Evolutionary conservation across 2,888 invertebrate species (phyloP), one percentile per base, ranked within the genome.

Genomic region (Psylliodes chrysocephalus): DNA sequence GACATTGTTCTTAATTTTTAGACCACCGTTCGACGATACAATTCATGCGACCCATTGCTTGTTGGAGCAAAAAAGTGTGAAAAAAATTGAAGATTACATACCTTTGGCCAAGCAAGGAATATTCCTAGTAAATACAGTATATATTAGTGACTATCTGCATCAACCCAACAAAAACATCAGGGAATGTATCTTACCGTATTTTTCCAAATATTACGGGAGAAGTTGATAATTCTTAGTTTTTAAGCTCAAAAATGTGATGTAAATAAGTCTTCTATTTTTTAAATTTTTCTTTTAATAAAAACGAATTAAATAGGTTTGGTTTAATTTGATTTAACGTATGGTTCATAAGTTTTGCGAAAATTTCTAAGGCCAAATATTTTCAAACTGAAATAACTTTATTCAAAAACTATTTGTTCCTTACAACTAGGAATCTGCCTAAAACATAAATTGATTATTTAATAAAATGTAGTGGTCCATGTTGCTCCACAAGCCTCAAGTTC

Each of bases 11-110:
- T 69, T 60, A 77, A 78, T 30, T 64, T 63, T 14, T 82, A 87
- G 87, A 15, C 86, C 88, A 0, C 88, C 89, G 0, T 89, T 86
- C 80, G 82, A 82, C 6, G 81, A 85, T 54, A 70, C 79, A 2
- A 82, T 87, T 0, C 84, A 84, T 71, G 86, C 89, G 8, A 90
- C 90, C 0, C 91, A 92, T 67, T 92, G 91, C 74, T 88, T 93
- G 68, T 84, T 91, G 15, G 92, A 93, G 76, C 73, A 86, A 70
- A 80, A 77, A 69, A 70, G 66, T 40, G 72, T 79, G 0, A 63
- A 71, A 3, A 76, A 80, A 67, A 70, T 75, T 47, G 62, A 70
- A 3, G 72, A 74, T n/a, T 82, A 75, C 66, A 68, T 75, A 51
- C 78, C 78, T 2, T 66, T 82, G 14, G 82, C 81, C 0, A 67